Evolutionary conservation across 2,888 invertebrate species (phyloP).

Genomic region (Ophion costatus): DNA sequence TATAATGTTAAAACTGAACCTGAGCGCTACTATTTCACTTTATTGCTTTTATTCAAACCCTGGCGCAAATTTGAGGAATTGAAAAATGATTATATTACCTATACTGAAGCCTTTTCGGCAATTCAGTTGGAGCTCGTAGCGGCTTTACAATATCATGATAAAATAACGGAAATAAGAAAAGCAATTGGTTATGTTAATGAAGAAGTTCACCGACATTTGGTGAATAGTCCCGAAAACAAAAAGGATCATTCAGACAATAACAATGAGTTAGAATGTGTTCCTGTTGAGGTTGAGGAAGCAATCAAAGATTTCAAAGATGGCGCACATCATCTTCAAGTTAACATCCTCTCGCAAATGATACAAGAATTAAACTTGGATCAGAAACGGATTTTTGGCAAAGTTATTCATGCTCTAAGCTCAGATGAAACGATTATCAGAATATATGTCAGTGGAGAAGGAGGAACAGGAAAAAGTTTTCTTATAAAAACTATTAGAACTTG

Average conservation of each 20-base stretch:
- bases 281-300: conserved; percentile 7
- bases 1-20: too few species aligned
- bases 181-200: conserved; percentile 48
- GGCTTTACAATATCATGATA: conserved; percentile 62
- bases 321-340: conserved; percentile 48
- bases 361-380: conserved; percentile 67
- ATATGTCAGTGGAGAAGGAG: conserved; percentile 73
- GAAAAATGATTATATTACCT: conserved; percentile 46
- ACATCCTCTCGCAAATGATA: conserved; percentile 63
- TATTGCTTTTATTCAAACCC: conserved; percentile 70
- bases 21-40: conserved; percentile 69
- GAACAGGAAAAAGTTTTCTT: conserved; percentile 76
- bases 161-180: conserved; percentile 41
- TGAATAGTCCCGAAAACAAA: conserved; percentile 62
- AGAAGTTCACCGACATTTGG: conserved; percentile 63
- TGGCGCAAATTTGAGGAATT: conserved; percentile 65
- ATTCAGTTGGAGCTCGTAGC: conserved; percentile 57
- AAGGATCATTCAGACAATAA: conserved; percentile 59
- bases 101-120: conserved; percentile 59
- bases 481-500: conserved; percentile 73
- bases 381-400: conserved; percentile 62
- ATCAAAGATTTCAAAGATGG: conserved; percentile 38
- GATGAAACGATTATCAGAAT: conserved; percentile 59
- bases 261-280: conserved; percentile 59
- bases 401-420: conserved; percentile 34